These are phyloP conservation scores for Spea hammondii DNA, from an alignment of 2,797 vertebrate genomes.

Conservation along the genomic window DNA sequence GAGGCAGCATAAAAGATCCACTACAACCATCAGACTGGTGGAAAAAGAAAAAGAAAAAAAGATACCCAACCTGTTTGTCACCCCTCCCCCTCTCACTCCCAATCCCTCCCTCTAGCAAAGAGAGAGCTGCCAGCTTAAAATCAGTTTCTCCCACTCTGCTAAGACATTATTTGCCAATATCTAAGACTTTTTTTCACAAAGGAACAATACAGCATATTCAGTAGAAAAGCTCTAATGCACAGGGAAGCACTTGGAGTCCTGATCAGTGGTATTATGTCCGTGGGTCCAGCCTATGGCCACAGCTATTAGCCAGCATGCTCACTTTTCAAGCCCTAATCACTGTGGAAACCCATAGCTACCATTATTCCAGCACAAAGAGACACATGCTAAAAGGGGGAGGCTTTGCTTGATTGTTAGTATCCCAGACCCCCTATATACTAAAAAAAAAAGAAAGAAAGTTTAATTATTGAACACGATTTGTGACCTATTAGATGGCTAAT, in stretches of 20 bases:
- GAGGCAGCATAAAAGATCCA: constrained; percentile 30
- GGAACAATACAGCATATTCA: constrained; percentile 58
- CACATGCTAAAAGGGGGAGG: constrained; percentile 54
- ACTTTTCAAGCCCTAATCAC: constrained; percentile 57
- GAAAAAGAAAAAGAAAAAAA: constrained; percentile 12
- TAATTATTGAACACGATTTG: too few relatives aligned
- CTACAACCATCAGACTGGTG: constrained; percentile 29
- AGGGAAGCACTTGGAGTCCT: constrained; percentile 39
- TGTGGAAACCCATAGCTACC: constrained; percentile 55
- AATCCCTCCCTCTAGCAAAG: constrained; percentile 42
- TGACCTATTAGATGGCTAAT: too few relatives aligned
- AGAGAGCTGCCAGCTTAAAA: constrained; percentile 48
- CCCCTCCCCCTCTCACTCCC: constrained; percentile 31
- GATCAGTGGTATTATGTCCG: constrained; percentile 50
- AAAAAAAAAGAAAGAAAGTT: constrained; percentile 9
- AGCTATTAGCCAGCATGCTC: constrained; percentile 56
- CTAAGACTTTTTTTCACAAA: constrained; percentile 44
- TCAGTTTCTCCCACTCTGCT: constrained; percentile 19
- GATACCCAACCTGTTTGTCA: constrained; percentile 37
- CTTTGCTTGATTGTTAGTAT: constrained; percentile 33
- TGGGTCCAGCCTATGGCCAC: constrained; percentile 42
- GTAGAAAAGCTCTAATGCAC: constrained; percentile 33
- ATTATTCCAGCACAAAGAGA: constrained; percentile 57
- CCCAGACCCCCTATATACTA: background rate
- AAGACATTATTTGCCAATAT: constrained; percentile 44